Conservation (phyloP, 1,140 invertebrate genomes). For the Diachasma alloeum region DNA sequence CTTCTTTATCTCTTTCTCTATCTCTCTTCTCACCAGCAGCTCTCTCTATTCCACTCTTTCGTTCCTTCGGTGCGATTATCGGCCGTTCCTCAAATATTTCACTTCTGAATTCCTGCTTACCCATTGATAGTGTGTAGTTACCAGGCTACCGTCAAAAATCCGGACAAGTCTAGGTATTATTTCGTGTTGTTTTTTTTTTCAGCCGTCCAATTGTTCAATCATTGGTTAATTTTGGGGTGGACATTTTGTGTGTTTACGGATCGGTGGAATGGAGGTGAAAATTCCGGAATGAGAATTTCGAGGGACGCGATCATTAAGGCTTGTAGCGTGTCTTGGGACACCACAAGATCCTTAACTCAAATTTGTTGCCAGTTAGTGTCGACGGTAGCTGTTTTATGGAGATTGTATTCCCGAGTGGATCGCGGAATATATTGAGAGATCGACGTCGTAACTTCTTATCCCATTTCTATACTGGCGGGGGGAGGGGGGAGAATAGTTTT, state of each 20-base stretch:
- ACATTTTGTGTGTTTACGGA: too few species aligned
- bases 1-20: slow-evolving; percentile 6
- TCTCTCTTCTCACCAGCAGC: slow-evolving; percentile 1
- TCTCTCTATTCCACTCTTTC: not conserved
- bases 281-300: too few species aligned
- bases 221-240: not conserved
- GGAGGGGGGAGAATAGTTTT: too few species aligned
- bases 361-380: slow-evolving; percentile 49
- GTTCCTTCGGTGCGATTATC: slow-evolving; percentile 16
- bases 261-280: too few species aligned
- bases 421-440: slow-evolving; percentile 48
- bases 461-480: too few species aligned
- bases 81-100: slow-evolving; percentile 25
- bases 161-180: not conserved
- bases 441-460: slow-evolving; percentile 10
- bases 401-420: slow-evolving; percentile 53
- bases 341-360: slow-evolving; percentile 45
- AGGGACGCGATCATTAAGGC: too few species aligned
- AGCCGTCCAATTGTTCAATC: not conserved
- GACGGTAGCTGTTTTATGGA: slow-evolving; percentile 60
- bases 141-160: not conserved
- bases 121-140: not conserved
- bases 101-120: not conserved
- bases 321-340: not conserved
- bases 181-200: not conserved